Percentiles rank a stretch among this genome's conserved stretches.
phyloP scores from a whole-genome alignment of 2,797 vertebrate genomes.

The Calcarius lapponicus region DNA sequence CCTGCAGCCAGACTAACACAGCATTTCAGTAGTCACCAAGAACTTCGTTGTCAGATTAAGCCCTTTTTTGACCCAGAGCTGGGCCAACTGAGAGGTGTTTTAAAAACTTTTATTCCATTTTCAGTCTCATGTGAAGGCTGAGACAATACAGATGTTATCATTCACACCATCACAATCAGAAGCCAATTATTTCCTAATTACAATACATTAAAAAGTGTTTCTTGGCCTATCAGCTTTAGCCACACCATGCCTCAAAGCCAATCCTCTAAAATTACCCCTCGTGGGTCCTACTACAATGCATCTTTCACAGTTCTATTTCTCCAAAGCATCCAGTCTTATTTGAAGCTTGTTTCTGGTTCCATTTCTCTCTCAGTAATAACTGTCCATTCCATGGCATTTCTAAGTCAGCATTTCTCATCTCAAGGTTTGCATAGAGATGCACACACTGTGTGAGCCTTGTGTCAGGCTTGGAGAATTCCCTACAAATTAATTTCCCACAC shows the following conservation, averaged over 20 bases:
- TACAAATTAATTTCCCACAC: neutral
- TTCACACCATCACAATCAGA: neutral
- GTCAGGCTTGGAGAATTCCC: neutral
- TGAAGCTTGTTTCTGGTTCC: neutral
- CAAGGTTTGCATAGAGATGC: neutral
- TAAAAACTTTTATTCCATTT: neutral
- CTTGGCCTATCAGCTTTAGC: neutral
- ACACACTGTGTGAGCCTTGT: neutral
- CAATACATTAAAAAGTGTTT: neutral
- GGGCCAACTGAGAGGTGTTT: neutral
- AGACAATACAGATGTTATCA: neutral
- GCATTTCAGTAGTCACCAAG: fast-evolving
- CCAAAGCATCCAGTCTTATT: neutral
- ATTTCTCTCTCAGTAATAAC: neutral
- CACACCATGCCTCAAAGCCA: neutral
- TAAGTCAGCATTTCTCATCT: neutral
- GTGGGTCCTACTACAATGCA: neutral
- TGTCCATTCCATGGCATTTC: neutral
- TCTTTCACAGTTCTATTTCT: neutral
- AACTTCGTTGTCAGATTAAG: neutral
- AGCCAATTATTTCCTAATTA: neutral
- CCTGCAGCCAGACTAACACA: neutral
- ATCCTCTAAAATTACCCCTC: neutral
- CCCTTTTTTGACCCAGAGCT: neutral
- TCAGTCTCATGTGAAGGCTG: neutral